Conservation (phyloP, 2,113 vertebrate genomes). For the Rhea americana region DNA sequence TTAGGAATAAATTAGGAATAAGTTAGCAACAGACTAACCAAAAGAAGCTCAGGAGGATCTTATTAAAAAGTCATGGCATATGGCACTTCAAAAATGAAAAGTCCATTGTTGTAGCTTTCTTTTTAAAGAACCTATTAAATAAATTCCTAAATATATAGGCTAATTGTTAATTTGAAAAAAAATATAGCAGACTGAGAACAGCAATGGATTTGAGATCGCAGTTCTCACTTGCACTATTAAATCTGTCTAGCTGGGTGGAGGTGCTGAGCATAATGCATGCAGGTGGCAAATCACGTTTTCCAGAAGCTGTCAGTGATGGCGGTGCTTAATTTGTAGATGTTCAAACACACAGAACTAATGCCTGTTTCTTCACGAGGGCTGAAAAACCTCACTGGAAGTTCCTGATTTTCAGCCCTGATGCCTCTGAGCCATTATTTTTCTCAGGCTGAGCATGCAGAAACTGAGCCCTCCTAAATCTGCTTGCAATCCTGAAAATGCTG, state of each 20-base stretch:
- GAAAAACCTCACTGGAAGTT: background rate
- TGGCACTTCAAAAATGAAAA: background rate
- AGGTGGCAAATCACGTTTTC: background rate
- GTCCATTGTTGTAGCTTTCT: background rate
- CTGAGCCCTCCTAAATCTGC: background rate
- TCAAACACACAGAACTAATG: background rate
- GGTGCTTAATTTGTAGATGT: background rate
- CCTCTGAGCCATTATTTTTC: background rate
- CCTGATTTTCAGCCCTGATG: background rate
- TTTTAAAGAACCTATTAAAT: background rate
- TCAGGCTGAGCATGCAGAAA: constrained; percentile 31
- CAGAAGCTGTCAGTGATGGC: background rate
- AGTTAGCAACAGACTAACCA: background rate
- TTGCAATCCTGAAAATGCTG: constrained; percentile 1
- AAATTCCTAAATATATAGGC: background rate
- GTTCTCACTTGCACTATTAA: background rate
- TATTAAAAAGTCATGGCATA: background rate
- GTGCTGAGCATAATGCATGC: background rate
- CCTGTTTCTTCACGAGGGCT: background rate
- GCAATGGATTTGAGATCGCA: background rate
- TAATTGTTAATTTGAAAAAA: background rate
- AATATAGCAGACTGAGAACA: background rate
- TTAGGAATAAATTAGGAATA: background rate
- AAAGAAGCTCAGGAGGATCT: background rate
- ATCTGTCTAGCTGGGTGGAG: background rate